phyloP scores from a whole-genome alignment of 2,888 invertebrate species.

The Shargacucullia verbasci region DNA sequence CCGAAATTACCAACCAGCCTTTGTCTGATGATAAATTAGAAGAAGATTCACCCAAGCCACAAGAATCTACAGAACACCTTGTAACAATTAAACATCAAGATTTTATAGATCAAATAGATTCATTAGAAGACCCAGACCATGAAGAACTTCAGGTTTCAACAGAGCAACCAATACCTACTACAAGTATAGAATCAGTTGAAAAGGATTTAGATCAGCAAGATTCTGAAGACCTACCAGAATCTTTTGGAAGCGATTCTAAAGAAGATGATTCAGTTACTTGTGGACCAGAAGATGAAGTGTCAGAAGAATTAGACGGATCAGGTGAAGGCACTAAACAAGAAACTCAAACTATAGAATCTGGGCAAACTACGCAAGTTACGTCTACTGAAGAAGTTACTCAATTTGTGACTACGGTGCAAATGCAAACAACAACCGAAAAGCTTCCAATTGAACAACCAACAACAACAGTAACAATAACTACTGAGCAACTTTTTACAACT shows the following conservation, averaged over 20 bases:
- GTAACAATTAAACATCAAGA: not conserved
- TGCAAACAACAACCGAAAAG: too few species aligned
- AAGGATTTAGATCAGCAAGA: not conserved
- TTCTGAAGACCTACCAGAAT: not conserved
- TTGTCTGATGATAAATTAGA: not conserved
- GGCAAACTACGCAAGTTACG: too few species aligned
- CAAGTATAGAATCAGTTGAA: too few species aligned
- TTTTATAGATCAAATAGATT: not conserved
- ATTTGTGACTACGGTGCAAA: not conserved
- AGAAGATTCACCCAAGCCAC: slow-evolving; percentile 3
- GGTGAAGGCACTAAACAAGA: not conserved
- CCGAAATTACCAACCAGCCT: not conserved
- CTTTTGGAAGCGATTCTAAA: not conserved
- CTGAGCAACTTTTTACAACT: not conserved
- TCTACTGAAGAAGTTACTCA: too few species aligned
- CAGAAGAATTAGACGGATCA: not conserved
- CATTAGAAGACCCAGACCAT: too few species aligned
- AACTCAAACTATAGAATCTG: not conserved
- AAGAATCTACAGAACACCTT: too few species aligned
- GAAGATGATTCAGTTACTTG: not conserved
- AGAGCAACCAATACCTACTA: too few species aligned
- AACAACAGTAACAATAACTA: not conserved
- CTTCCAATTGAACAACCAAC: too few species aligned
- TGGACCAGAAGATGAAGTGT: not conserved
- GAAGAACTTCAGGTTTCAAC: too few species aligned